phyloP scores from a whole-genome alignment of 2,113 vertebrate genomes.

The Alethe castanea region DNA sequence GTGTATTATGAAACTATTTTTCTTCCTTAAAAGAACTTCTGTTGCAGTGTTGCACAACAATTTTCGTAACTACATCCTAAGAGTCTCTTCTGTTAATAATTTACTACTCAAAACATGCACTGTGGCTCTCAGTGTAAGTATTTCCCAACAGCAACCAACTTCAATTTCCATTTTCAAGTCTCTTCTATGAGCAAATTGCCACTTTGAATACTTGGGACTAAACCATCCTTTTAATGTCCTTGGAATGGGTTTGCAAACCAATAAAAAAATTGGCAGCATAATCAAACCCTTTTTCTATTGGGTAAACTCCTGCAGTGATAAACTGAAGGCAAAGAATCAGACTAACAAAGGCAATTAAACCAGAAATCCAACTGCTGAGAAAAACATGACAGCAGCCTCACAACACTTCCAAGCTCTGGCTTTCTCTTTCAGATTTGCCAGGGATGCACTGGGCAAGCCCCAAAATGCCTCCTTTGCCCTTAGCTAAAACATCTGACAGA shows the following conservation, averaged over 20 bases:
- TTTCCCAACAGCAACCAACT: slow-evolving; percentile 44
- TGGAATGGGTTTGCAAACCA: not conserved
- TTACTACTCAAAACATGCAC: slow-evolving; percentile 33
- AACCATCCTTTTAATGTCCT: not conserved
- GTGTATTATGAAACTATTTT: slow-evolving; percentile 17
- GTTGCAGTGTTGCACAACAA: slow-evolving; percentile 41
- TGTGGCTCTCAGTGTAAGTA: slow-evolving; percentile 14
- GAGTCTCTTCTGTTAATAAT: slow-evolving; percentile 63
- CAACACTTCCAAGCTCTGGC: not conserved
- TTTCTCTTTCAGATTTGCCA: not conserved
- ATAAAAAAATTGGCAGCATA: not conserved
- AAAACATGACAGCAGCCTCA: not conserved
- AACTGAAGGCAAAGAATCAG: not conserved
- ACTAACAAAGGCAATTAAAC: not conserved
- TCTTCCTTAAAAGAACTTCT: slow-evolving; percentile 23
- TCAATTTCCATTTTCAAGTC: slow-evolving; percentile 38
- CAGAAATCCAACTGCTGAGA: not conserved
- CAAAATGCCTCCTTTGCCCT: not conserved
- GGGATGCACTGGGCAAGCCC: not conserved
- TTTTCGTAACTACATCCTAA: slow-evolving; percentile 39
- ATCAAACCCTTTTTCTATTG: not conserved
- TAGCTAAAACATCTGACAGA: not conserved
- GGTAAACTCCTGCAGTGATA: not conserved
- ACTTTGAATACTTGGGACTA: slow-evolving; percentile 17
- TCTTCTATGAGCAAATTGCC: slow-evolving; percentile 47